A percentile compares a stretch with the other conserved stretches of the same genome.
Conservation (phyloP, 2,888 invertebrate genomes). For the Drosophila histrio region DNA sequence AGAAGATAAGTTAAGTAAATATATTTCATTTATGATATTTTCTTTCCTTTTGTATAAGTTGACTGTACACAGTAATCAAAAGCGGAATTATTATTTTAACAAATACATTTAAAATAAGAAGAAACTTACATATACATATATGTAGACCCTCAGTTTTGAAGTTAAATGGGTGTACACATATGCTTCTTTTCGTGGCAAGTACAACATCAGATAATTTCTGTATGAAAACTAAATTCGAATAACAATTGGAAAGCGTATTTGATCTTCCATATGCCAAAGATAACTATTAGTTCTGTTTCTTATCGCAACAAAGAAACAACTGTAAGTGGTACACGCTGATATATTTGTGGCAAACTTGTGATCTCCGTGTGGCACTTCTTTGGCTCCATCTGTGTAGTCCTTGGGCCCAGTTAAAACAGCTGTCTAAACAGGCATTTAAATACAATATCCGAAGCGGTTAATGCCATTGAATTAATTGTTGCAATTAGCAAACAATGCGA, state of each 20-base stretch:
- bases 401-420: conserved; percentile 45
- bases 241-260: not conserved
- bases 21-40: too few relatives aligned
- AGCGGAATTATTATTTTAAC: too few relatives aligned
- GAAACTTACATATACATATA: too few relatives aligned
- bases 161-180: not conserved
- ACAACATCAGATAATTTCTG: too few relatives aligned
- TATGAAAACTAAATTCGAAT: not conserved
- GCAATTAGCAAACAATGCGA: conserved; percentile 58
- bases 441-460: conserved; percentile 37
- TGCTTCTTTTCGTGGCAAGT: not conserved
- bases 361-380: conserved; percentile 17
- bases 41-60: not conserved
- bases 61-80: too few relatives aligned
- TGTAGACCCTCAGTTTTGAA: too few relatives aligned
- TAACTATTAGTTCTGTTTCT: not conserved
- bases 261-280: not conserved
- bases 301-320: conserved; percentile 18
- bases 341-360: conserved; percentile 7
- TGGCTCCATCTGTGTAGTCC: conserved; percentile 29
- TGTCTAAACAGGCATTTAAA: conserved; percentile 47
- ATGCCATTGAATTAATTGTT: conserved; percentile 50
- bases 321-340: not conserved
- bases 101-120: too few relatives aligned
- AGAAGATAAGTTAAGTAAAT: not conserved